A percentile compares a stretch with the other conserved stretches of the same genome.
Evolutionary conservation across 2,113 vertebrate species (phyloP).

Genomic region (Nibea coibor): DNA sequence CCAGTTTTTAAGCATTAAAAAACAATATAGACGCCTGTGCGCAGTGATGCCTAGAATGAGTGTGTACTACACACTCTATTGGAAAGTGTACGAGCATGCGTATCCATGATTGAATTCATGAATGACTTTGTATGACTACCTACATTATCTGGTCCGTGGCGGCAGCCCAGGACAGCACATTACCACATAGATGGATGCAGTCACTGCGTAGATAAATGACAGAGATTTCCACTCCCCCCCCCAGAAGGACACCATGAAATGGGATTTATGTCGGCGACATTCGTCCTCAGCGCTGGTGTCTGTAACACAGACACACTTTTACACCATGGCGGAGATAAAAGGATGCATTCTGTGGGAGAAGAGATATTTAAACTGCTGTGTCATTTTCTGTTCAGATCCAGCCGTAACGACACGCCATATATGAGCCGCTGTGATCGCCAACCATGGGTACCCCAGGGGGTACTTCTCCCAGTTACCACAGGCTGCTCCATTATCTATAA

Average conservation of each 20-base stretch:
- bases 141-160: constrained; percentile 26
- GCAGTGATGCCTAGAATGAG: background rate
- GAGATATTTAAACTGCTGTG: constrained; percentile 52
- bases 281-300: constrained; percentile 42
- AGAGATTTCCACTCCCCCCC: constrained; percentile 33
- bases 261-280: constrained; percentile 62
- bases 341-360: constrained; percentile 20
- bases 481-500: too few relatives aligned
- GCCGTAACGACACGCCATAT: background rate
- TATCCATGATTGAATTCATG: constrained; percentile 38
- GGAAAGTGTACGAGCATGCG: constrained; percentile 19
- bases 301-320: constrained; percentile 2
- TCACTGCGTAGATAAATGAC: constrained; percentile 57
- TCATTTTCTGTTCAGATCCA: constrained; percentile 45
- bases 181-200: constrained; percentile 61
- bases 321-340: constrained; percentile 33
- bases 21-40: constrained; percentile 3
- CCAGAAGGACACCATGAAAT: constrained; percentile 54
- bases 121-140: constrained; percentile 49
- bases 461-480: too few relatives aligned
- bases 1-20: constrained; percentile 5
- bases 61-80: background rate
- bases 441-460: background rate
- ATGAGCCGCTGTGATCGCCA: background rate
- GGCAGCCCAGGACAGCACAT: constrained; percentile 40